A percentile compares a stretch with the other conserved stretches of the same genome.
Conservation (phyloP, 2,797 vertebrate genomes). For the Columba guinea region DNA sequence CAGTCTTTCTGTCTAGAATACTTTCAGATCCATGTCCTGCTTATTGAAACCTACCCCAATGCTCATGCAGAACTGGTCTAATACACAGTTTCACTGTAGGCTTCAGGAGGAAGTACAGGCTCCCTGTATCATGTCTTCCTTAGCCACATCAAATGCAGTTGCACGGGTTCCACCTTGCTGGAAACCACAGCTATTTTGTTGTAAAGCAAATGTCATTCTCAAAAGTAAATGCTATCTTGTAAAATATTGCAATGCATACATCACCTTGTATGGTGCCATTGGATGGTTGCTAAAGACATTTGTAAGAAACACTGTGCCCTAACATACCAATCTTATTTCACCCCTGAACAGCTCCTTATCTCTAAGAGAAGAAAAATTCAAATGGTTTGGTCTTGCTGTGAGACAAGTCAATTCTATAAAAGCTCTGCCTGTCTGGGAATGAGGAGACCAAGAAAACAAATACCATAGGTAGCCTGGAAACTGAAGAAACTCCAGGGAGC, state of each 20-base stretch:
- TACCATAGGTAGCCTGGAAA: slow-evolving; percentile 21
- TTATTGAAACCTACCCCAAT: not conserved
- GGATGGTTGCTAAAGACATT: not conserved
- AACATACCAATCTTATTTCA: not conserved
- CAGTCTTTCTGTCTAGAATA: not conserved
- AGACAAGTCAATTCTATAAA: not conserved
- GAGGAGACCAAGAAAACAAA: slow-evolving; percentile 25
- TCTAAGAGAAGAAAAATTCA: not conserved
- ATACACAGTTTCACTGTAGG: not conserved
- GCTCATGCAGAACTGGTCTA: not conserved
- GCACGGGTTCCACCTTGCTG: not conserved
- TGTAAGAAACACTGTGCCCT: not conserved
- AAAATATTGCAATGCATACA: not conserved
- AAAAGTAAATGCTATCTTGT: not conserved
- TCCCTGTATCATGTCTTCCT: not conserved
- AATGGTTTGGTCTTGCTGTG: not conserved
- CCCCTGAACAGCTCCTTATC: not conserved
- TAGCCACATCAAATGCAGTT: not conserved
- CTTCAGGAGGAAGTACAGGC: not conserved
- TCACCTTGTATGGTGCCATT: not conserved
- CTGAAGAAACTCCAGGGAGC: not conserved
- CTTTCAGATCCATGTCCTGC: not conserved
- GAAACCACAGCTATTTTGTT: not conserved
- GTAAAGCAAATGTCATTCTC: not conserved
- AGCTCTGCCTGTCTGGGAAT: not conserved